Evolutionary conservation across 1,140 invertebrate genomes (phyloP).

Genomic region (Penaeus japonicus): DNA sequence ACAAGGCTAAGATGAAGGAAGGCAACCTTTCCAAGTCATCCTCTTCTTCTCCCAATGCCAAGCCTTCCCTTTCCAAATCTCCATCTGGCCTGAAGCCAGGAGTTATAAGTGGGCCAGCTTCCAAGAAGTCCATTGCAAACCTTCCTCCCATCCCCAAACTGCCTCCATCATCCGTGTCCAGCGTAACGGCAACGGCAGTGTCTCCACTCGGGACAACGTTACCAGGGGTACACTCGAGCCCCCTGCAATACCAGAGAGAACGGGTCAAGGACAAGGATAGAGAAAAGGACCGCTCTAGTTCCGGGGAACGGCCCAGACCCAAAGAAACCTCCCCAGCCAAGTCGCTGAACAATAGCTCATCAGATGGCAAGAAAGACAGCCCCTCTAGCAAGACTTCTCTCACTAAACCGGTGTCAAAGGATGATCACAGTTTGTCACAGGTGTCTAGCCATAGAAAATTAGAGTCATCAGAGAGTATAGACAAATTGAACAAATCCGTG

Average conservation of each 20-base stretch:
- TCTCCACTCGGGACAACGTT: slow-evolving; percentile 57
- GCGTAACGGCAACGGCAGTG: slow-evolving; percentile 53
- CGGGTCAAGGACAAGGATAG: slow-evolving; percentile 50
- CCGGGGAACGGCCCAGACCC: slow-evolving; percentile 9
- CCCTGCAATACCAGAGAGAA: slow-evolving; percentile 50
- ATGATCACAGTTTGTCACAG: slow-evolving; percentile 39
- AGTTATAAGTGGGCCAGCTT: slow-evolving; percentile 80
- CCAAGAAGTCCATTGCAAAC: slow-evolving; percentile 71
- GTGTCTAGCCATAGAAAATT: slow-evolving; percentile 32
- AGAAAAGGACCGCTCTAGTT: slow-evolving; percentile 50
- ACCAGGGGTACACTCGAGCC: slow-evolving; percentile 44
- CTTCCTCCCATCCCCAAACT: slow-evolving; percentile 56
- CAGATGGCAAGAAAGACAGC: slow-evolving; percentile 34
- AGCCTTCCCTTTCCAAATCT: slow-evolving; percentile 75
- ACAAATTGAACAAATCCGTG: slow-evolving; percentile 18
- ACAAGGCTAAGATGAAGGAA: slow-evolving; percentile 79
- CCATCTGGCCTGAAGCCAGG: slow-evolving; percentile 85
- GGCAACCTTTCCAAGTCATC: slow-evolving; percentile 66
- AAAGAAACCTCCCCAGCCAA: slow-evolving; percentile 34
- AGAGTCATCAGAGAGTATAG: slow-evolving; percentile 32
- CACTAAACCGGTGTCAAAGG: slow-evolving; percentile 44
- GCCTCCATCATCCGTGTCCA: slow-evolving; percentile 51
- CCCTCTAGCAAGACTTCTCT: slow-evolving; percentile 25
- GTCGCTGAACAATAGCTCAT: background rate
- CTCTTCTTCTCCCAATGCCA: slow-evolving; percentile 56